Evolutionary conservation across 2,113 vertebrate genomes (phyloP).

Genomic region (Platichthys flesus): DNA sequence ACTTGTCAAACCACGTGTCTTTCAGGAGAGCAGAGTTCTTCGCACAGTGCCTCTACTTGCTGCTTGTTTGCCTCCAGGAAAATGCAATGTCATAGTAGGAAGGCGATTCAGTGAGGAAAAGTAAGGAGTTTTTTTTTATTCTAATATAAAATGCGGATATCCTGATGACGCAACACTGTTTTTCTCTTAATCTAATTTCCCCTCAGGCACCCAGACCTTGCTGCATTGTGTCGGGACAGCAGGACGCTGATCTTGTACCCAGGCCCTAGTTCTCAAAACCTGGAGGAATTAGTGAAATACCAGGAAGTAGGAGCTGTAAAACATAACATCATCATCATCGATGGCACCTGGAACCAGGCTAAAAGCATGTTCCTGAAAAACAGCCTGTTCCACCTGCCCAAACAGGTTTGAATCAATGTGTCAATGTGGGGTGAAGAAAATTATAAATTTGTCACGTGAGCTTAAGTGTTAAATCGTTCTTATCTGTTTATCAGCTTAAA

Average conservation of each 20-base stretch:
- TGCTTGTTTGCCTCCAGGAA: conserved; percentile 92
- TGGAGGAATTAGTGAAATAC: conserved; percentile 81
- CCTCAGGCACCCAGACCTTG: conserved; percentile 90
- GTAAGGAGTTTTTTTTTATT: conserved; percentile 72
- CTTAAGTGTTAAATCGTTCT: not conserved
- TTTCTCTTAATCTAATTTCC: not conserved
- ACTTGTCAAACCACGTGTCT: not conserved
- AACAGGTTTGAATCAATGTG: conserved; percentile 83
- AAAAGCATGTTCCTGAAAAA: conserved; percentile 98
- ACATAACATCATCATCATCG: conserved; percentile 91
- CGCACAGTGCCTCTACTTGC: conserved; percentile 93
- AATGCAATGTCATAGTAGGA: conserved; percentile 92
- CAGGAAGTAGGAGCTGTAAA: conserved; percentile 73
- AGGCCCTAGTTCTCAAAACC: conserved; percentile 88
- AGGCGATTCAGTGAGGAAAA: conserved; percentile 93
- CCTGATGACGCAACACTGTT: not conserved
- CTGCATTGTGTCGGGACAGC: conserved; percentile 87
- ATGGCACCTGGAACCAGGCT: conserved; percentile 98
- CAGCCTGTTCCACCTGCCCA: conserved; percentile 90
- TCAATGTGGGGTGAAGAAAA: not conserved
- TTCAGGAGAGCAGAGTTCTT: conserved; percentile 92
- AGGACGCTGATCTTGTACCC: conserved; percentile 92
- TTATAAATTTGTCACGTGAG: no score
- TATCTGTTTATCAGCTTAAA: not conserved
- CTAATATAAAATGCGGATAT: not conserved